phyloP scores from a whole-genome alignment of 2,797 vertebrate species.

The Crypturellus tataupa region DNA sequence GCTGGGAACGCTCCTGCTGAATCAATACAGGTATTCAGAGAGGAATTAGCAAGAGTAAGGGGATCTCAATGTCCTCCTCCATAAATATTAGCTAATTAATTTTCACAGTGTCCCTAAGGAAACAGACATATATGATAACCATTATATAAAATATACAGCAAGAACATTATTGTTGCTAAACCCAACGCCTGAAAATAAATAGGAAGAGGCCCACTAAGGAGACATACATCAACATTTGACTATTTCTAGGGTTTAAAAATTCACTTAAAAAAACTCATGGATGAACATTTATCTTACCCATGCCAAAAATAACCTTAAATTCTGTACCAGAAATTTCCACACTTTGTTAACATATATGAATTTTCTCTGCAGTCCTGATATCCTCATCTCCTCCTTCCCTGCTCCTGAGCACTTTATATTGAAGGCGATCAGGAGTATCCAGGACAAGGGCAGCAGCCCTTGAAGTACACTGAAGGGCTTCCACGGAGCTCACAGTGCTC shows the following conservation, averaged over 20 bases:
- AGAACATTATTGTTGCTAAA: constrained; percentile 35
- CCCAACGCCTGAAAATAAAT: background rate
- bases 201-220: constrained; percentile 11
- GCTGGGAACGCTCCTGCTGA: background rate
- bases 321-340: background rate
- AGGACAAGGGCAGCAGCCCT: background rate
- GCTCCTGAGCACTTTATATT: background rate
- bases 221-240: background rate
- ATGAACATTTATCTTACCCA: background rate
- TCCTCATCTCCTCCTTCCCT: background rate
- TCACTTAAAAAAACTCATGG: constrained; percentile 23
- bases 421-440: background rate
- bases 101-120: background rate
- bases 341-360: background rate
- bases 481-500: background rate
- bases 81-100: constrained; percentile 58
- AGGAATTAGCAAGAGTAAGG: constrained; percentile 38
- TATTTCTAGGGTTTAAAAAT: background rate
- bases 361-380: background rate
- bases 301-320: constrained; percentile 4
- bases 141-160: constrained; percentile 22
- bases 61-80: constrained; percentile 16
- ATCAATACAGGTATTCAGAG: constrained; percentile 48
- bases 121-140: constrained; percentile 2
- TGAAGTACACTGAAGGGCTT: background rate